phyloP scores from a whole-genome alignment of 2,888 invertebrate genomes.

The Andrena minutula region DNA sequence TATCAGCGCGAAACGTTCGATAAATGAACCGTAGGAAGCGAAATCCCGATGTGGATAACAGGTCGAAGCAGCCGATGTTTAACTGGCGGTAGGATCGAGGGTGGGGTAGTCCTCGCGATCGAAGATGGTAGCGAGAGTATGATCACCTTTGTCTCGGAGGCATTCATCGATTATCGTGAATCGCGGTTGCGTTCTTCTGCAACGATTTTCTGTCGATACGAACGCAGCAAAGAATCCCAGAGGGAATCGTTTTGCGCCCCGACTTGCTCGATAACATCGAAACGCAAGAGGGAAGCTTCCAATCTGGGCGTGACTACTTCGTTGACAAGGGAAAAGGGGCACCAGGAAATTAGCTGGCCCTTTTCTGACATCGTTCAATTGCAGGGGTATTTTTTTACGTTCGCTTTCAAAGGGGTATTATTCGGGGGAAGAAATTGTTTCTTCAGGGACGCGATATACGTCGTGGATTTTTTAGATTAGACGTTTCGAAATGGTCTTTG shows the following conservation, averaged over 20 bases:
- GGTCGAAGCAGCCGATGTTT: conserved; percentile 2
- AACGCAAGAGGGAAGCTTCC: conserved; percentile 32
- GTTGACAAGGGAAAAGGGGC: conserved; percentile 37
- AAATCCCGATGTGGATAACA: conserved; percentile 12
- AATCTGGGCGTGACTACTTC: conserved; percentile 45
- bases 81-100: background rate
- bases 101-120: conserved; percentile 8
- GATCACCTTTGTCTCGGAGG: conserved; percentile 35
- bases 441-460: no score
- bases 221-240: conserved; percentile 29
- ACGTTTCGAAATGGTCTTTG: no score
- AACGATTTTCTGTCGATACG: conserved; percentile 37
- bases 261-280: conserved; percentile 35
- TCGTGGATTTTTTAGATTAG: no score
- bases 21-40: conserved; percentile 7
- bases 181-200: conserved; percentile 32
- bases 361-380: conserved; percentile 34
- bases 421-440: background rate
- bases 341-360: conserved; percentile 47
- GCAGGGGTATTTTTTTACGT: background rate
- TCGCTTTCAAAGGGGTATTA: background rate
- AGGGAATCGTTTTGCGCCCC: conserved; percentile 15
- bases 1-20: background rate
- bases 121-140: conserved; percentile 16
- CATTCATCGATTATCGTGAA: conserved; percentile 52